Base-by-base conservation (phyloP, 2,113 vertebrate species). In the Leptobrachium leishanense region DNA sequence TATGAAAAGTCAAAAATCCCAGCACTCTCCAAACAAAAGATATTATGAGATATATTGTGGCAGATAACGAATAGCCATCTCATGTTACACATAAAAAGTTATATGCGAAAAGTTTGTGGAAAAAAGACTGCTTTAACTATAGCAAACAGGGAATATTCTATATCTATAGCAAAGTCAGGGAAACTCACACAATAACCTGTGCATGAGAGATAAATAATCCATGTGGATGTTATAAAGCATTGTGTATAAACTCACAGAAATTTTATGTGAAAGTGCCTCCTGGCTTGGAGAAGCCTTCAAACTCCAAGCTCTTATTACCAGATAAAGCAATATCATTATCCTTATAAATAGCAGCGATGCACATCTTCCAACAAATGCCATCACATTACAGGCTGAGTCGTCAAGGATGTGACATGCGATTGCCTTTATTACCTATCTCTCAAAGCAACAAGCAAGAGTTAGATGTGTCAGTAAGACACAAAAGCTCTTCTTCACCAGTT, bases 341-440 rank as follows among this genome's bases (percentile, higher is more conserved):
- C 50, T 4, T 62, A 62, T 76, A 55, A 46, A 62, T 70, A 77
- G 54, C 43, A 69, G 43, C n/a, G n/a, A 15, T 46, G 7, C 10
- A 64, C n/a, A n/a, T 5, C 42, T 42, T 72, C 39, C 39, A 31
- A 72, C 41, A 50, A 46, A 69, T 40, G n/a, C 39, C 13, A 69
- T 59, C 41, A 43, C 12, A 44, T 15, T 69, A 59, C 10, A 62
- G 43, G 67, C 43, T 46, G 2, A 64, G 13, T 42, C 57, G 9
- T 43, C n/a, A 69, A 57, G 41, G 59, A 64, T 53, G 9, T 31
- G 15, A 44, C 20, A 46, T 63, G 12, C 12, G 69, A 66, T 50
- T 79, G 39, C 15, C 46, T 66, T 64, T 65, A 71, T 64, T 64
- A 79, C 50, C 77, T 73, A 53, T 73, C 69, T 39, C 39, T 65